Evolutionary conservation across 2,113 vertebrate genomes (phyloP), one percentile per base, ranked within the genome.

Genomic region (Megaleporinus macrocephalus): DNA sequence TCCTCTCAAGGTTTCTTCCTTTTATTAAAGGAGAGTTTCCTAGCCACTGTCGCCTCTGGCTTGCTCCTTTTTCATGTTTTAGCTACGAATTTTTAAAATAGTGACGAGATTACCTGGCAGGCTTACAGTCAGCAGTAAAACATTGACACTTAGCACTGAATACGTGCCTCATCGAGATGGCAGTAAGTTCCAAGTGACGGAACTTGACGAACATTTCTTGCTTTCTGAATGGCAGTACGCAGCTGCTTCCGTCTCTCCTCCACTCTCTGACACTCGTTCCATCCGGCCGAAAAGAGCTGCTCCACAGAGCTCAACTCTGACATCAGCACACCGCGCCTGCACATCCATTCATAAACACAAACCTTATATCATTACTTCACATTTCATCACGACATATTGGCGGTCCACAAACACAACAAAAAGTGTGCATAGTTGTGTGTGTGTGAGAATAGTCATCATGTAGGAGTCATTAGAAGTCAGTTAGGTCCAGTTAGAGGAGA

Each of bases 171-270:
- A 18, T 92, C 88, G 20, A 92, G 74, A 26, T 79, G 86, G 89
- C 90, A 93, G 55, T 86, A 94, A 36, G 84, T 86, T 87, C 91
- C 91, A 33, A 94, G 51, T 71, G 92, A 91, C 79, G 87, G 88
- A n/a, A 92, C 83, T 13, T 80, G 81, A 47, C 90, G 91, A 30
- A 96, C 85, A 76, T 96, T 91, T 82, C 77, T 92, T 87, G 95
- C 95, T 77, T 91, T 94, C 82, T 94, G 94, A 88, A 97, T 93
- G 53, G 93, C 93, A 68, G 75, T 88, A 77, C 84, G 82, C 85
- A 98, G 90, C 26, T 82, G 77, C 68, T 87, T 90, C 29, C 86
- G 93, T 82, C 90, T 96, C 72, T 92, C 88, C 85, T 94, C 91
- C 12, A 97, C 88, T 16, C 53, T 61, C 7, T 83, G 79, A 85